phyloP scores from a whole-genome alignment of 2,888 invertebrate species.

The Pyrrhosoma nymphula region DNA sequence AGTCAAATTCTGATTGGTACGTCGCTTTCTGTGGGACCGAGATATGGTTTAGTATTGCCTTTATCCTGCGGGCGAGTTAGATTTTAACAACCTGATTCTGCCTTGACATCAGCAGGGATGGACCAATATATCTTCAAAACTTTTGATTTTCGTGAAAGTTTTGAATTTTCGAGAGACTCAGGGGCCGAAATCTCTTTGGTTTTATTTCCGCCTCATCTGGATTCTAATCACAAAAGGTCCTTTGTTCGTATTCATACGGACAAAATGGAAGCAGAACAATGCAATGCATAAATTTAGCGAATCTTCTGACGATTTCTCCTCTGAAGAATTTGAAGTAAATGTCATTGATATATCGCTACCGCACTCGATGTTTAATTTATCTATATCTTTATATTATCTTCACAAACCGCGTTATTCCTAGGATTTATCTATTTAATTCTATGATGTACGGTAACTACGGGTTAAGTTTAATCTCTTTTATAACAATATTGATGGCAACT shows the following conservation, averaged over 20 bases:
- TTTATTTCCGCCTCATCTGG: not conserved
- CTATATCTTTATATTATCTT: no score
- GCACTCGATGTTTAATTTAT: not conserved
- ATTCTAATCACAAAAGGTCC: not conserved
- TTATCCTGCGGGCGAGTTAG: not conserved
- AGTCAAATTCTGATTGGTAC: not conserved
- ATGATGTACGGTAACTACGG: no score
- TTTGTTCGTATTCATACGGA: not conserved
- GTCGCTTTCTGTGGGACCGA: not conserved
- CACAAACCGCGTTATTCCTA: no score
- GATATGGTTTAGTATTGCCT: no score
- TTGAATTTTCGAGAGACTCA: not conserved
- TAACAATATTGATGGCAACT: no score
- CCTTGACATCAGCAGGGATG: no score
- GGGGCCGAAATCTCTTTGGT: not conserved
- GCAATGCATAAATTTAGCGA: not conserved
- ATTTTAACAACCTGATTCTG: not conserved
- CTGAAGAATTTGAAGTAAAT: not conserved
- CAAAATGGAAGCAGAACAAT: not conserved
- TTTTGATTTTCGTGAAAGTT: not conserved
- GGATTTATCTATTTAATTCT: no score
- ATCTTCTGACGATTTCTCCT: not conserved
- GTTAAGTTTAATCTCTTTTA: no score
- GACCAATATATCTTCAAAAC: no score
- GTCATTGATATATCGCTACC: not conserved